Evolutionary conservation across 2,888 invertebrate species (phyloP), one percentile per base, ranked within the genome.

Genomic region (Sphaerolaimus hirsutus): DNA sequence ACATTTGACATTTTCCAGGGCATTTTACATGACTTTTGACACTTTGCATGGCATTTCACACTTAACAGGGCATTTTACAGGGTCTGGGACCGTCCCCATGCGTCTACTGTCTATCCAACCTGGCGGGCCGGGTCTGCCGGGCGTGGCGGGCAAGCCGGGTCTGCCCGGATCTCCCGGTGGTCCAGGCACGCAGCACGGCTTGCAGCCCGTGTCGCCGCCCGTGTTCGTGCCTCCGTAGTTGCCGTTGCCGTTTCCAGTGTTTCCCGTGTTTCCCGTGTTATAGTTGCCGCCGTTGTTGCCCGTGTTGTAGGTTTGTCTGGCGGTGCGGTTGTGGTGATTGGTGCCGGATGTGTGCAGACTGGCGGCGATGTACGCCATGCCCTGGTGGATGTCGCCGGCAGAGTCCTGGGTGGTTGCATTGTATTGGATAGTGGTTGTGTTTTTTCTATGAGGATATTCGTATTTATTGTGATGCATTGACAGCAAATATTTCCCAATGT

Each of bases 121-220:
- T 36, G 45, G 45, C 21, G 37, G 22, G 24, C 45, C 45, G 2
- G 40, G 37, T 17, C 22, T 38, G 40, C 45, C 45, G 23, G 14
- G 45, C 23, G 2, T 44, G 4, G 36, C 44, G 19, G 43, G 32
- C 14, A 3, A n/a, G 23, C 43, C 43, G 10, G 43, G 43, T 23
- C 23, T 43, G 5, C 43, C 43, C 2, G 29, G 29, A 5, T 2
- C 23, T 2, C 43, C 43, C 3, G 43, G 43, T 23, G 43, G 4
- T n/a, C 43, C 43, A 17, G 43, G 43, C 5, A 32, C n/a, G 23
- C 42, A 42, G 10, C 29, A 27, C 25, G n/a, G n/a, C n/a, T n/a
- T 12, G 37, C 37, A 17, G n/a, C n/a, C 12, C 5, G 5, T 21
- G 5, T 37, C n/a, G 5, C 40, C 40, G 17, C 23, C 23, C 10